Evolutionary conservation across 2,113 vertebrate species (phyloP).

Genomic region (Xiphias gladius): DNA sequence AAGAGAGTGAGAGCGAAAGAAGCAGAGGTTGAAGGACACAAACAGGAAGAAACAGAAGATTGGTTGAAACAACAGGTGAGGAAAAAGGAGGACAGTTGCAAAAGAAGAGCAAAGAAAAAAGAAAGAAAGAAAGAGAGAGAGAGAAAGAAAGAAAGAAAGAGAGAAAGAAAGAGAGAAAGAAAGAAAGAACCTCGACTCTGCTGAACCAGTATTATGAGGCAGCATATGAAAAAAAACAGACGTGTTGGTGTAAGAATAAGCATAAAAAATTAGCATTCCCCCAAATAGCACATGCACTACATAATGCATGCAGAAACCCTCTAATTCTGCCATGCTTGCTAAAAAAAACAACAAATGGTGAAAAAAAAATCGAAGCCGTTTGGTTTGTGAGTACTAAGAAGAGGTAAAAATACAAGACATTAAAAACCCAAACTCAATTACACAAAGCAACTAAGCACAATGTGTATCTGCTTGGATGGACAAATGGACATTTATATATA

Average conservation of each 20-base stretch:
- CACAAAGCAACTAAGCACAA: slow-evolving; percentile 57
- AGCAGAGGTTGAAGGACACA: neutral
- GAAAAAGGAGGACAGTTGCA: slow-evolving; percentile 4
- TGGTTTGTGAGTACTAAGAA: neutral
- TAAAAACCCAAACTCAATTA: slow-evolving; percentile 41
- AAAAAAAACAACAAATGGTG: slow-evolving; percentile 20
- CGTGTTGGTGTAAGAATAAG: slow-evolving; percentile 30
- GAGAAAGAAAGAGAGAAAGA: neutral
- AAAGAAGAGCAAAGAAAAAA: neutral
- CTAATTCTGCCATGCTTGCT: slow-evolving; percentile 44
- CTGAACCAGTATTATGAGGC: slow-evolving; percentile 60
- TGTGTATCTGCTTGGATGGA: slow-evolving; percentile 52
- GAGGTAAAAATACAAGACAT: slow-evolving; percentile 7
- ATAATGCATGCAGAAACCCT: slow-evolving; percentile 48
- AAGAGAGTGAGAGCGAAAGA: slow-evolving; percentile 28
- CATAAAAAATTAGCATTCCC: slow-evolving; percentile 33
- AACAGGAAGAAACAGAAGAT: slow-evolving; percentile 6
- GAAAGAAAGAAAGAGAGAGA: neutral
- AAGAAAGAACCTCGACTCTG: slow-evolving; percentile 29
- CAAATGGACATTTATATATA: slow-evolving; percentile 58
- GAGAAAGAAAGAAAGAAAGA: slow-evolving; percentile 8
- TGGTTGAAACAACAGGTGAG: slow-evolving; percentile 18
- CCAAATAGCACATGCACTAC: slow-evolving; percentile 61
- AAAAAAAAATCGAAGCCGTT: slow-evolving; percentile 20
- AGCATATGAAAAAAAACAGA: slow-evolving; percentile 51